phyloP scores from a whole-genome alignment of 2,113 vertebrate species.

The Brienomyrus brachyistius region DNA sequence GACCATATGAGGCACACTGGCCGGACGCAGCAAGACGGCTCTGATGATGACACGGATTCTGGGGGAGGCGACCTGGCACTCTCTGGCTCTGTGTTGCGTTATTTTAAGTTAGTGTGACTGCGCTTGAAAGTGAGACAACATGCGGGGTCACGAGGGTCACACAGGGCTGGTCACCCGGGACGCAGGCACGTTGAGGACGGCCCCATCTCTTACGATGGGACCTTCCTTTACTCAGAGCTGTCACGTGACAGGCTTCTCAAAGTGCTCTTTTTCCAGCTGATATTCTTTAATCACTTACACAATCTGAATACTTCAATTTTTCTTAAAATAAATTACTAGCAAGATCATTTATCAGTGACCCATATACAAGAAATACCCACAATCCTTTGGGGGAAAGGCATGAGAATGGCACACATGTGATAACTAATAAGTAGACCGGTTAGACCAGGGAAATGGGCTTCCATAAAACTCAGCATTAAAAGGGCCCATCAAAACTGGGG shows the following conservation, averaged over 20 bases:
- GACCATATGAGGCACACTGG: not conserved
- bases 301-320: not conserved
- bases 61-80: not conserved
- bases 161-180: not conserved
- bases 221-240: not conserved
- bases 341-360: not conserved
- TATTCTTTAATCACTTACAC: not conserved
- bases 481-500: not conserved
- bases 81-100: not conserved
- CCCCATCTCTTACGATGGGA: not conserved
- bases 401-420: not conserved
- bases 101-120: not conserved
- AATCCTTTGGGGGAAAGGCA: not conserved
- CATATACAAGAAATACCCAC: not conserved
- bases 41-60: not conserved
- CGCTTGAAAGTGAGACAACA: not conserved
- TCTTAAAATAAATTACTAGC: not conserved
- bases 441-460: not conserved
- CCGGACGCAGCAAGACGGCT: not conserved
- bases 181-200: not conserved
- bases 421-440: not conserved
- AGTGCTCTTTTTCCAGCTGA: too few relatives aligned
- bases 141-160: not conserved
- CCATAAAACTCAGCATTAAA: not conserved
- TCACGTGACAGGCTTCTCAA: not conserved